Evolutionary conservation across 2,888 invertebrate genomes (phyloP), one percentile per base, ranked within the genome.

Genomic region (Netelia melanura): DNA sequence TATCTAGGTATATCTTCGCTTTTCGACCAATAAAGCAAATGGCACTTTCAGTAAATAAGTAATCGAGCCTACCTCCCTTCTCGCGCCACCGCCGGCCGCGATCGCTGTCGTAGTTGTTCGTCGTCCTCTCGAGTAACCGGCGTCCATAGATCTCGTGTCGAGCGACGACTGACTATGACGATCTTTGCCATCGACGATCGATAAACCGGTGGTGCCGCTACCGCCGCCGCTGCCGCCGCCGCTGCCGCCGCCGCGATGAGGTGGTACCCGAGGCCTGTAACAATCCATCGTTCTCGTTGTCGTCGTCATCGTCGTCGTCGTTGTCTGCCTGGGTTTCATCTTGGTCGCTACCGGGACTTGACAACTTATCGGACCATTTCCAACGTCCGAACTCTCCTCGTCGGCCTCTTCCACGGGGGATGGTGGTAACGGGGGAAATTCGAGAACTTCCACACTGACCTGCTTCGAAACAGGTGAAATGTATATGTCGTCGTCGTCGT

Each of bases 71-170:
- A 94, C 94, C 92, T 94, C 94, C 88, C 94, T 92, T 86, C 94
- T 93, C 58, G 94, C 91, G 88, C 91, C 91, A 85, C 91, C 89
- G 88, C 92, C 89, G 38, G 38, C 38, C 0, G 6, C 38, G 38
- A 6, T 38, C 38, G 6, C 38, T 11, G 82, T 62, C 48, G 80
- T 85, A 68, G 91, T 87, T 38, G 91, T 91, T 83, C 92, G 86
- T 89, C 93, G 89, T 86, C 94, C 92, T 86, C 90, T 92, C 83
- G 89, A 96, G 91, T 96, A 97, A 87, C 97, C 96, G 2, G 97
- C 97, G 92, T 98, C 97, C 96, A 98, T 97, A 8, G 97, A 97
- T 90, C 97, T 95, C 87, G 97, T 97, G 93, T 97, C 97, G 85
- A 98, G 95, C 86, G 97, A 97, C 62, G 96, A 91, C 52, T 95